These are phyloP conservation scores for Channa maculata DNA, from an alignment of 2,113 vertebrate genomes.

Conservation along the genomic window DNA sequence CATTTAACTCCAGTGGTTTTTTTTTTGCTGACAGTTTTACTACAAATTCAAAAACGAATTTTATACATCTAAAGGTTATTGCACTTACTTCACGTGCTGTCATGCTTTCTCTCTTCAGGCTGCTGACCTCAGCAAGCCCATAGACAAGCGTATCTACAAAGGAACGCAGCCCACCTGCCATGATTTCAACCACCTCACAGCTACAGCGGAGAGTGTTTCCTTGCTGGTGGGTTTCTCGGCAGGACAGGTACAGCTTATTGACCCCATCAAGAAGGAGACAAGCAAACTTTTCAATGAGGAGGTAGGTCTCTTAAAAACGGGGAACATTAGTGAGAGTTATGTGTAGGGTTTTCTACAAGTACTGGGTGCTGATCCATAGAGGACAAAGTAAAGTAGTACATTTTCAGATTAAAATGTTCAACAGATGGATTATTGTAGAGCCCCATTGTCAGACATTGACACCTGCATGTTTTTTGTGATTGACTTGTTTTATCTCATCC, in stretches of 20 bases:
- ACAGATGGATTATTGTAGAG: background rate
- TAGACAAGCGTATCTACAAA: slow-evolving; percentile 99
- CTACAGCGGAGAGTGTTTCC: slow-evolving; percentile 97
- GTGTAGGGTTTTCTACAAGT: background rate
- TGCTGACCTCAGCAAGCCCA: slow-evolving; percentile 98
- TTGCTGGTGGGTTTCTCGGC: slow-evolving; percentile 99
- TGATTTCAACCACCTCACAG: slow-evolving; percentile 99
- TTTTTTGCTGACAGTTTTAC: background rate
- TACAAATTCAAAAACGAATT: background rate
- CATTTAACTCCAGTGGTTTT: background rate
- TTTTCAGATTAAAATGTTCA: background rate
- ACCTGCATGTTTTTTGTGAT: too few species aligned
- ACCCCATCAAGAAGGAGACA: slow-evolving; percentile 99
- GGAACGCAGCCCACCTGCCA: slow-evolving; percentile 99
- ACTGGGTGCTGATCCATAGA: background rate
- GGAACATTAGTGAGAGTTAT: background rate
- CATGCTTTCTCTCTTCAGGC: slow-evolving; percentile 84
- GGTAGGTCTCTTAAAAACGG: slow-evolving; percentile 83
- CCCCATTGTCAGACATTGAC: too few species aligned
- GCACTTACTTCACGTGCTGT: slow-evolving; percentile 10
- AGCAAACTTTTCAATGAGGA: slow-evolving; percentile 99
- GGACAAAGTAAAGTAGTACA: too few species aligned
- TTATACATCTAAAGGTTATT: slow-evolving; percentile 2
- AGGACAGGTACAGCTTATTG: slow-evolving; percentile 99
- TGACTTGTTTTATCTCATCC: background rate